A percentile compares a stretch with the other conserved stretches of the same genome.
Conservation (phyloP, 2,888 invertebrate genomes). For the Drosophila ezoana region DNA sequence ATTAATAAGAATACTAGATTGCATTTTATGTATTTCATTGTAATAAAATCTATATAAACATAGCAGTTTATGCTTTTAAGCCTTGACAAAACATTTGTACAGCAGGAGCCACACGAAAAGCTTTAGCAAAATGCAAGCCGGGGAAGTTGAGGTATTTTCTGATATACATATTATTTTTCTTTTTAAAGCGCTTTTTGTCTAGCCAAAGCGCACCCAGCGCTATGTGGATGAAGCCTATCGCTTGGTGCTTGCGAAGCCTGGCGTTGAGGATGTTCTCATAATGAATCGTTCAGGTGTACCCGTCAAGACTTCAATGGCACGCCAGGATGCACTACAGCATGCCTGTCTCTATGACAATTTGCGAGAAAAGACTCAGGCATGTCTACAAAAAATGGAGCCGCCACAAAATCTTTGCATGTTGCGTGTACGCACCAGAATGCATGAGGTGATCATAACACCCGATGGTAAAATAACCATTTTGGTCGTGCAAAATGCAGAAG, state of each 20-base stretch:
- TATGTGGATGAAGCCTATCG: conserved; percentile 82
- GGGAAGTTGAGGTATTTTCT: conserved; percentile 43
- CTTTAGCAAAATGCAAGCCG: conserved; percentile 42
- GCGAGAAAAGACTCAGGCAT: conserved; percentile 78
- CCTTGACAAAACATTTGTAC: background rate
- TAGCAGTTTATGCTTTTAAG: conserved; percentile 1
- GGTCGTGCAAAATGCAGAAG: conserved; percentile 81
- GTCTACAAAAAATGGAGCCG: conserved; percentile 75
- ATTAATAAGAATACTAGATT: background rate
- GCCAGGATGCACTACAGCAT: conserved; percentile 72
- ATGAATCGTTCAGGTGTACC: conserved; percentile 82
- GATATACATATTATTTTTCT: background rate
- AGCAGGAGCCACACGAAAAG: background rate
- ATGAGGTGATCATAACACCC: conserved; percentile 82
- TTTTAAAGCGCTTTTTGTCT: background rate
- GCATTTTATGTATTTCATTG: background rate
- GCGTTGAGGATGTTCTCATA: conserved; percentile 80
- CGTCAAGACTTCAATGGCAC: conserved; percentile 79
- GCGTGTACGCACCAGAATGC: conserved; percentile 78
- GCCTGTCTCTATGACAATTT: conserved; percentile 82
- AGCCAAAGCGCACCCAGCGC: conserved; percentile 78
- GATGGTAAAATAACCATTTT: conserved; percentile 83
- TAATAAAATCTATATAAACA: conserved; percentile 11
- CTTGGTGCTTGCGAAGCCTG: conserved; percentile 71
- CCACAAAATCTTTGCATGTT: conserved; percentile 74